phyloP scores from a whole-genome alignment of 2,888 invertebrate species.

The Parthenolecanium corni region DNA sequence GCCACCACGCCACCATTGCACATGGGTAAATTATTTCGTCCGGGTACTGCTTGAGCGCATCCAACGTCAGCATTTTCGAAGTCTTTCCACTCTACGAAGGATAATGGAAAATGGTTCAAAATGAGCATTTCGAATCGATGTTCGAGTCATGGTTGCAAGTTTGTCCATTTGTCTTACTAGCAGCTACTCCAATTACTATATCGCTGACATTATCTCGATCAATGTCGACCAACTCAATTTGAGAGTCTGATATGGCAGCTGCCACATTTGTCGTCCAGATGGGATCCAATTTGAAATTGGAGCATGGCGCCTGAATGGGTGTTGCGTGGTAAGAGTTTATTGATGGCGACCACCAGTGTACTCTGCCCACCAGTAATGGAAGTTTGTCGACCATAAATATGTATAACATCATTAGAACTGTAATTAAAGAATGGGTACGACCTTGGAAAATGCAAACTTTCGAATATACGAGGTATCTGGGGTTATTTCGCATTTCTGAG shows the following conservation, averaged over 20 bases:
- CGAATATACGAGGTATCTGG: too few species aligned
- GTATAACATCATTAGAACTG: constrained; percentile 22
- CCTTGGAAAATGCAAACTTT: too few species aligned
- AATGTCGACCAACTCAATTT: constrained; percentile 57
- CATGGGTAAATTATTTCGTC: constrained; percentile 36
- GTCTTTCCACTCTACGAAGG: background rate
- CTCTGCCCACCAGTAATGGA: constrained; percentile 10
- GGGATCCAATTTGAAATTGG: constrained; percentile 46
- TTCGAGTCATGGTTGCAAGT: too few species aligned
- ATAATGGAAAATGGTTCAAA: too few species aligned
- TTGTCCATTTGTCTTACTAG: constrained; percentile 53
- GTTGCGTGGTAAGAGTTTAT: background rate
- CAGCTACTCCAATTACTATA: constrained; percentile 63
- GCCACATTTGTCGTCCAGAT: constrained; percentile 59
- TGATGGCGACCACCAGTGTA: constrained; percentile 1
- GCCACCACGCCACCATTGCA: constrained; percentile 67
- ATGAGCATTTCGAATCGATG: too few species aligned
- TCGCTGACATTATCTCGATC: constrained; percentile 60
- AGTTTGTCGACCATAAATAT: constrained; percentile 18
- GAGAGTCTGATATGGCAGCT: constrained; percentile 59
- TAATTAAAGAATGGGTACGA: too few species aligned
- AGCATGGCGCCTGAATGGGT: constrained; percentile 44
- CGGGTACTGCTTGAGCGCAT: background rate
- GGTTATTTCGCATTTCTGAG: too few species aligned
- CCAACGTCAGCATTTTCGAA: background rate